Conservation (phyloP, 2,888 invertebrate species). For the Orchesella flavescens region DNA sequence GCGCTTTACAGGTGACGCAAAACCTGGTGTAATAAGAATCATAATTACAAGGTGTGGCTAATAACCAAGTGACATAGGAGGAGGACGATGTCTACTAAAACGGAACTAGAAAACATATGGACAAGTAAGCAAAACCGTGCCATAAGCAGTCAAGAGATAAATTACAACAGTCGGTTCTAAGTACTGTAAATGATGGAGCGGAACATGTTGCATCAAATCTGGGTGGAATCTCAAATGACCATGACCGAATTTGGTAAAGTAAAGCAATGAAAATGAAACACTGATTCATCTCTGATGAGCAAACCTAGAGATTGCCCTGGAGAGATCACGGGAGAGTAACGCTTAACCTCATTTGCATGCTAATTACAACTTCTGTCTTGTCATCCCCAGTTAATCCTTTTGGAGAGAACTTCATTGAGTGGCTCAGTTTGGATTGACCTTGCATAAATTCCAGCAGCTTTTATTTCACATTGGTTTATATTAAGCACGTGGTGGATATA, state of each 20-base stretch:
- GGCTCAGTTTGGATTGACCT: neutral
- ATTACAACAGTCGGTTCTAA: neutral
- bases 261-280: slow-evolving; percentile 4
- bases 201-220: slow-evolving; percentile 28
- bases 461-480: no score
- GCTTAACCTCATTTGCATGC: slow-evolving; percentile 48
- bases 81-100: no score
- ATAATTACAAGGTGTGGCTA: no score
- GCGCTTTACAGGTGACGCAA: no score
- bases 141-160: no score
- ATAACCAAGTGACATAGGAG: no score
- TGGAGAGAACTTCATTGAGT: neutral
- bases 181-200: slow-evolving; percentile 7
- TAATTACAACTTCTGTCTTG: slow-evolving; percentile 50
- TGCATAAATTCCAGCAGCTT: neutral
- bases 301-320: slow-evolving; percentile 19
- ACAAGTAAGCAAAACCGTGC: no score
- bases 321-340: slow-evolving; percentile 25
- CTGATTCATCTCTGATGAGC: slow-evolving; percentile 16
- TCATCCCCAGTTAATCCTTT: slow-evolving; percentile 16
- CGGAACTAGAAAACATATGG: no score
- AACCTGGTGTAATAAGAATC: no score
- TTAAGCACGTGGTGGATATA: no score
- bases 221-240: slow-evolving; percentile 34
- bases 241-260: slow-evolving; percentile 48